These are phyloP conservation scores for Pycnomerus fuliginosus DNA, from an alignment of 2,888 invertebrate species.

Conservation along the genomic window DNA sequence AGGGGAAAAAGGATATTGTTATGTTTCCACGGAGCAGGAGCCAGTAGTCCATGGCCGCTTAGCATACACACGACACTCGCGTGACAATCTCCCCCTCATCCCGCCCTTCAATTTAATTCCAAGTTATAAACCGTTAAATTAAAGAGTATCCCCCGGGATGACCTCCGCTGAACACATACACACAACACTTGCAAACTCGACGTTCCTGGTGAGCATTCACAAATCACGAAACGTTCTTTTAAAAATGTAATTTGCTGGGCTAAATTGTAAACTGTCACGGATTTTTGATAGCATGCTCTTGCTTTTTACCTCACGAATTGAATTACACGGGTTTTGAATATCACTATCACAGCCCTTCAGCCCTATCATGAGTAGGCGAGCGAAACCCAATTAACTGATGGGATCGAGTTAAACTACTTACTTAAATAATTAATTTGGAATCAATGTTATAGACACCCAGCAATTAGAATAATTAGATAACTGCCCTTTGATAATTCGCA, in stretches of 20 bases:
- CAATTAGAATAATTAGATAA: too few relatives aligned
- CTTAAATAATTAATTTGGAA: too few relatives aligned
- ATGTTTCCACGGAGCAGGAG: slow-evolving; percentile 15
- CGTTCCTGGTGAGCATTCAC: slow-evolving; percentile 32
- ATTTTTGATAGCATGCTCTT: slow-evolving; percentile 10
- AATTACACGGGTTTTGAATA: slow-evolving; percentile 15
- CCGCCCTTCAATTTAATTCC: slow-evolving; percentile 50
- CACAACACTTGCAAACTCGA: slow-evolving; percentile 39
- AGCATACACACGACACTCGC: slow-evolving; percentile 48
- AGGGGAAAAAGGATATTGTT: too few relatives aligned
- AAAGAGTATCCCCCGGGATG: slow-evolving; percentile 47
- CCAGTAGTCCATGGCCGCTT: slow-evolving; percentile 36
- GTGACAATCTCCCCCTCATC: slow-evolving; percentile 37
- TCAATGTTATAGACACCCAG: too few relatives aligned
- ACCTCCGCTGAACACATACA: slow-evolving; percentile 31
- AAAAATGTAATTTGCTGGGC: slow-evolving; percentile 30
- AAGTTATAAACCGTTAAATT: slow-evolving; percentile 54
- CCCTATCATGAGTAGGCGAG: too few relatives aligned
- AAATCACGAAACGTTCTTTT: slow-evolving; percentile 35
- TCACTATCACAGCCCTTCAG: too few relatives aligned
- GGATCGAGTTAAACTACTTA: too few relatives aligned
- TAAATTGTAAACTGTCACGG: slow-evolving; percentile 24
- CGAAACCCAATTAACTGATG: too few relatives aligned
- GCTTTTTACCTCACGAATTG: slow-evolving; percentile 11
- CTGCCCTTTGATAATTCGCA: too few relatives aligned